Conservation (phyloP, 35 echinoderm and acorn worm genomes). For the Amphiura filiformis region DNA sequence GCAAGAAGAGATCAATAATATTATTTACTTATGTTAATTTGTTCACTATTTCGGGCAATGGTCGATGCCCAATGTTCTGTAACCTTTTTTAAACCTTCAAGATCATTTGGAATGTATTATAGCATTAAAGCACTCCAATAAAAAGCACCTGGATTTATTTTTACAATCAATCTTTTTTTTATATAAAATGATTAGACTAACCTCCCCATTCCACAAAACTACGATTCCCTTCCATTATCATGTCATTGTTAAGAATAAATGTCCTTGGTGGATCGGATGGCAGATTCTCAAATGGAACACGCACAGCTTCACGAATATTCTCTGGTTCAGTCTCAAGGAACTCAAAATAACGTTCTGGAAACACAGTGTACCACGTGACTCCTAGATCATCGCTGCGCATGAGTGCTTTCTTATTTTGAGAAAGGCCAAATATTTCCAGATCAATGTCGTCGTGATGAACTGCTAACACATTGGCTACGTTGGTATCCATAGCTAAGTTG, state of each 20-base stretch:
- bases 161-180: no score
- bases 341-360: slow-evolving; percentile 39
- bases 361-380: slow-evolving; percentile 68
- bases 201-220: slow-evolving; percentile 39
- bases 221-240: background rate
- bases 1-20: background rate
- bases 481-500: slow-evolving; percentile 67
- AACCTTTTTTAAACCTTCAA: no score
- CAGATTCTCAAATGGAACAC: slow-evolving; percentile 60
- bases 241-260: slow-evolving; percentile 19
- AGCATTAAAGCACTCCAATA: no score
- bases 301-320: slow-evolving; percentile 8
- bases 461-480: slow-evolving; percentile 64
- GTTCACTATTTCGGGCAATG: no score
- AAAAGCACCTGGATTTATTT: no score
- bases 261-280: slow-evolving; percentile 15
- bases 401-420: slow-evolving; percentile 62
- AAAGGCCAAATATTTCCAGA: slow-evolving; percentile 67
- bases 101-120: no score
- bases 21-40: no score
- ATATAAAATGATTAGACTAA: background rate
- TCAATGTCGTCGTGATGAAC: slow-evolving; percentile 46
- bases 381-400: slow-evolving; percentile 75
- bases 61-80: no score
- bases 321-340: slow-evolving; percentile 18